phyloP scores from a whole-genome alignment of 2,797 vertebrate genomes.

The Sebastiscus albofasciatus region DNA sequence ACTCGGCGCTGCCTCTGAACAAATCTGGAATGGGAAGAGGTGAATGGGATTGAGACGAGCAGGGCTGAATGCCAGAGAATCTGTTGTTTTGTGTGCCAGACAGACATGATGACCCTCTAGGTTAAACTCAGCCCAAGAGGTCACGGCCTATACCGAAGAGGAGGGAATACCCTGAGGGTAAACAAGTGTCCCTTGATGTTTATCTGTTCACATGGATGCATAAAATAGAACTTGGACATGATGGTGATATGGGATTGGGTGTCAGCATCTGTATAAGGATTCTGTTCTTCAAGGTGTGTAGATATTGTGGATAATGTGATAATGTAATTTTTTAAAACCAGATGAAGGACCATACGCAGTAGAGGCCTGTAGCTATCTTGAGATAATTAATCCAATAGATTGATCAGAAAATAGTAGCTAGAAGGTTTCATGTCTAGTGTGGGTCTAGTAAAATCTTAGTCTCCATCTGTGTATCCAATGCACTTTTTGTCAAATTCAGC shows the following conservation, averaged over 20 bases:
- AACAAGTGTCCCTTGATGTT: slow-evolving; percentile 36
- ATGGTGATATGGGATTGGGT: not conserved
- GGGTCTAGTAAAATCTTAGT: not conserved
- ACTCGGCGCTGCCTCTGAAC: slow-evolving; percentile 60
- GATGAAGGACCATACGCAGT: not conserved
- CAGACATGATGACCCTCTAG: slow-evolving; percentile 57
- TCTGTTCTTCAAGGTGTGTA: not conserved
- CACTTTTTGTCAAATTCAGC: no score
- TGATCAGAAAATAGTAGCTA: not conserved
- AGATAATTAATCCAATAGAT: not conserved
- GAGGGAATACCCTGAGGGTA: slow-evolving; percentile 33
- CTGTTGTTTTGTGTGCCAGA: slow-evolving; percentile 67
- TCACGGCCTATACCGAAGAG: slow-evolving; percentile 37
- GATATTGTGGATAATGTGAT: not conserved
- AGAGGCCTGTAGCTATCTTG: not conserved
- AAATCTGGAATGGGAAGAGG: slow-evolving; percentile 65
- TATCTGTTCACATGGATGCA: not conserved
- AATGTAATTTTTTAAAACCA: not conserved
- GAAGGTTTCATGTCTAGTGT: not conserved
- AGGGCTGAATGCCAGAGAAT: slow-evolving; percentile 56
- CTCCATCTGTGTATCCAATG: not conserved
- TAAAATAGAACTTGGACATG: not conserved
- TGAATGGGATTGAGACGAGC: slow-evolving; percentile 58
- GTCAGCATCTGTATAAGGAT: not conserved
- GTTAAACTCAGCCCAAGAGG: slow-evolving; percentile 61